A percentile compares a stretch with the other conserved stretches of the same genome.
Conservation (phyloP, 1,140 invertebrate genomes). For the Lasioglossum baleicum region DNA sequence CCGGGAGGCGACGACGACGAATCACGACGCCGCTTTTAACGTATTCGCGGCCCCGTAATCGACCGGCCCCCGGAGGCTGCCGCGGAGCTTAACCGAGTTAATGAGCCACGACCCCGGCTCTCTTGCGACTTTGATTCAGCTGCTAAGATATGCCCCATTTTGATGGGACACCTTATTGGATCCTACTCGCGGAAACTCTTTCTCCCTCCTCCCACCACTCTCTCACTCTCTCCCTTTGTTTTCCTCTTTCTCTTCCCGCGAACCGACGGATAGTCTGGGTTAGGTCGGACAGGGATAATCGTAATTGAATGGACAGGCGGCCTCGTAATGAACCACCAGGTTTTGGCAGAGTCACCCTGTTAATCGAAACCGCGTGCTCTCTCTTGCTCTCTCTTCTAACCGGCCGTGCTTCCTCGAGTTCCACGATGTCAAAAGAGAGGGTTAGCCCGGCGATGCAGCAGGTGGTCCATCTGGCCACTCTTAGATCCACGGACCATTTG, state of each 20-base stretch:
- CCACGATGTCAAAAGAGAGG: conserved; percentile 42
- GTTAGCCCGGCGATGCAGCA: conserved; percentile 28
- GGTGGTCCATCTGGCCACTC: conserved; percentile 37
- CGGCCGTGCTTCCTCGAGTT: neutral
- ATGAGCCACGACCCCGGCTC: conserved; percentile 19
- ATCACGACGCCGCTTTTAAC: conserved; percentile 34
- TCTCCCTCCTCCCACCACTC: too few species aligned
- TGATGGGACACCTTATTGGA: neutral
- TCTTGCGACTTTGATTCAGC: neutral
- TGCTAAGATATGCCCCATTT: neutral
- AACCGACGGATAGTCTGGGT: neutral
- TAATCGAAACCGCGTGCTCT: conserved; percentile 48
- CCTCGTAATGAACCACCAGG: conserved; percentile 43
- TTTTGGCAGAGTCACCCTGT: conserved; percentile 53
- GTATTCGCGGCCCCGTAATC: conserved; percentile 26
- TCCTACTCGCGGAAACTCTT: neutral
- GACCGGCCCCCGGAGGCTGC: neutral
- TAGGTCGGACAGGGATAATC: conserved; percentile 26
- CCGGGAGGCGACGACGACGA: conserved; percentile 4
- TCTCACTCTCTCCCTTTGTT: too few species aligned
- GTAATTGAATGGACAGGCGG: neutral
- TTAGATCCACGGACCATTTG: too few species aligned
- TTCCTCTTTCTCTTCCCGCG: too few species aligned
- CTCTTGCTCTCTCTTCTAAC: too few species aligned
- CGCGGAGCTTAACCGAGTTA: conserved; percentile 18